Evolutionary conservation across 2,113 vertebrate species (phyloP).

Genomic region (Casuarius casuarius): DNA sequence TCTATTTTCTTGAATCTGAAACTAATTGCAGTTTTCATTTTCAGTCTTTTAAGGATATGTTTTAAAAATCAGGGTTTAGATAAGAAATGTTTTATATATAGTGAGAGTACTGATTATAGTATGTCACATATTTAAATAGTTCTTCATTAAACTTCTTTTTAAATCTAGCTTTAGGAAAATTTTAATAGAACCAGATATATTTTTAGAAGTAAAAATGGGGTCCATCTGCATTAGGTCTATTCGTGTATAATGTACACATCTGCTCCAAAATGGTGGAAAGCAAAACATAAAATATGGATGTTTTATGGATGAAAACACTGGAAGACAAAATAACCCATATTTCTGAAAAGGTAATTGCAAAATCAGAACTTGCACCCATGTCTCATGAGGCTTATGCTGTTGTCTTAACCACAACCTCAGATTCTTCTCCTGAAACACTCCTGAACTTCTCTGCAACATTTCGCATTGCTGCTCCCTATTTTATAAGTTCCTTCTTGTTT

Average conservation of each 20-base stretch:
- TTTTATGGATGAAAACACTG: not conserved
- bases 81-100: not conserved
- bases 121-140: not conserved
- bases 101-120: too few species aligned
- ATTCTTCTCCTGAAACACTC: not conserved
- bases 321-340: not conserved
- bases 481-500: not conserved
- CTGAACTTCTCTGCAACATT: not conserved
- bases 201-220: not conserved
- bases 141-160: not conserved
- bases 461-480: not conserved
- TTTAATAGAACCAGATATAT: not conserved
- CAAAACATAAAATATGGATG: not conserved
- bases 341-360: not conserved
- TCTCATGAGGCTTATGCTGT: not conserved
- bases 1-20: not conserved
- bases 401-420: not conserved
- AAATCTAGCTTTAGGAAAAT: not conserved
- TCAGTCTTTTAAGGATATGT: too few species aligned
- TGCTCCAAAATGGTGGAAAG: not conserved
- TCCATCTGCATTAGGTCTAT: not conserved
- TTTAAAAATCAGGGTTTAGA: not conserved
- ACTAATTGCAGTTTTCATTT: not conserved
- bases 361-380: not conserved
- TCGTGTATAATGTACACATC: not conserved